phyloP scores from a whole-genome alignment of 2,888 invertebrate genomes.

The Stenchaetothrips biformis region DNA sequence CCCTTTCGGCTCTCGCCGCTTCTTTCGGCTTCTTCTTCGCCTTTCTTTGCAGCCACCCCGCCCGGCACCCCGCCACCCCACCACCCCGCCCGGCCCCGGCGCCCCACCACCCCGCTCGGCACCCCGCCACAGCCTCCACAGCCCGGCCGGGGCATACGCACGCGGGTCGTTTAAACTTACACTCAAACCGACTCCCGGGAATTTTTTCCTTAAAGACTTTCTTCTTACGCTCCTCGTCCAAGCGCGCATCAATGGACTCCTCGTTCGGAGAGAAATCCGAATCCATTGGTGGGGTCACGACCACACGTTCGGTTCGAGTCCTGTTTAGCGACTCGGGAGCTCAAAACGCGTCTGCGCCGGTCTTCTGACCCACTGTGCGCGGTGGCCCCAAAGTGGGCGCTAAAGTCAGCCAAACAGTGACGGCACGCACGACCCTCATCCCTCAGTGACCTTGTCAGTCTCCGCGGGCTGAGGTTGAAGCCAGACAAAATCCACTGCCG shows the following conservation, averaged over 20 bases:
- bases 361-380: too few relatives aligned
- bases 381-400: too few relatives aligned
- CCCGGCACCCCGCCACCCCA: neutral
- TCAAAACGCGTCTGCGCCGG: too few relatives aligned
- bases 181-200: slow-evolving; percentile 19
- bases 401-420: neutral
- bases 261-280: too few relatives aligned
- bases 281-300: too few relatives aligned
- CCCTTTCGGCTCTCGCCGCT: neutral
- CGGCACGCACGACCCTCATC: neutral
- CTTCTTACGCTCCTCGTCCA: neutral
- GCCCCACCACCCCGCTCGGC: too few relatives aligned
- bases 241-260: too few relatives aligned
- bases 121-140: too few relatives aligned
- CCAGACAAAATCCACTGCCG: neutral
- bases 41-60: neutral
- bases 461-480: neutral
- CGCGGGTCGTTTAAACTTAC: slow-evolving; percentile 18
- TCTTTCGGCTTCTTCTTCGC: neutral
- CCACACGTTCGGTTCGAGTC: too few relatives aligned
- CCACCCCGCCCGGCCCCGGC: too few relatives aligned
- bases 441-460: neutral
- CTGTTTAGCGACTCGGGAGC: too few relatives aligned
- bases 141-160: neutral
- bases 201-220: slow-evolving; percentile 5